Evolutionary conservation across 2,888 invertebrate genomes (phyloP).

Genomic region (Spilarctia lutea): DNA sequence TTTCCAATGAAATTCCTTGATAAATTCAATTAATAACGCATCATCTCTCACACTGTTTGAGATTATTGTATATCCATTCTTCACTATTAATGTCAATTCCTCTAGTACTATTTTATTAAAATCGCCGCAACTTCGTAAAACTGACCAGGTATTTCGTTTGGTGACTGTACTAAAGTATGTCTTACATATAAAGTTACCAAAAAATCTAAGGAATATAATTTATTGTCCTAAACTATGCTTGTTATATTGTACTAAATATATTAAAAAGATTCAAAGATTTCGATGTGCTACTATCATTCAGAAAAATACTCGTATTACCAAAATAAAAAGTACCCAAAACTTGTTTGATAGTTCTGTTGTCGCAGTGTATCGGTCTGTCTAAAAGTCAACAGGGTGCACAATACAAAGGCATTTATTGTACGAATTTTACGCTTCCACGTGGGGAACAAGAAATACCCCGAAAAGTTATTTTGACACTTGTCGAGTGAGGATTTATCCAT

Average conservation of each 20-base stretch:
- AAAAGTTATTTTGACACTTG: slow-evolving; percentile 58
- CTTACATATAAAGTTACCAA: background rate
- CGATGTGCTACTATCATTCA: background rate
- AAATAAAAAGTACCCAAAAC: background rate
- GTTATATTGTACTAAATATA: background rate
- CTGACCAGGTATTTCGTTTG: background rate
- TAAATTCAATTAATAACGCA: background rate
- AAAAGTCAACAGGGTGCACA: slow-evolving; percentile 77
- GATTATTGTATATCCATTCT: no score
- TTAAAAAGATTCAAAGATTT: background rate
- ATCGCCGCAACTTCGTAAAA: background rate
- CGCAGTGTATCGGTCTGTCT: slow-evolving; percentile 54
- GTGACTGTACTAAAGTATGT: background rate
- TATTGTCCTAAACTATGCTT: background rate
- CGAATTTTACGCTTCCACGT: slow-evolving; percentile 83
- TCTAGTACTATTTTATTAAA: no score
- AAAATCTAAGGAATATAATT: no score
- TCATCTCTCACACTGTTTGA: no score
- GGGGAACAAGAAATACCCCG: slow-evolving; percentile 65
- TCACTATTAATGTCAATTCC: no score
- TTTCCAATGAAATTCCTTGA: no score
- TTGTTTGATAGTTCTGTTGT: slow-evolving; percentile 16
- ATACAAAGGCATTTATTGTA: slow-evolving; percentile 86
- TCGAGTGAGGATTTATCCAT: background rate
- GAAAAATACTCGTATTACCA: background rate